Base-by-base conservation (phyloP, 2,888 invertebrate species). In the Panzeria rudis region DNA sequence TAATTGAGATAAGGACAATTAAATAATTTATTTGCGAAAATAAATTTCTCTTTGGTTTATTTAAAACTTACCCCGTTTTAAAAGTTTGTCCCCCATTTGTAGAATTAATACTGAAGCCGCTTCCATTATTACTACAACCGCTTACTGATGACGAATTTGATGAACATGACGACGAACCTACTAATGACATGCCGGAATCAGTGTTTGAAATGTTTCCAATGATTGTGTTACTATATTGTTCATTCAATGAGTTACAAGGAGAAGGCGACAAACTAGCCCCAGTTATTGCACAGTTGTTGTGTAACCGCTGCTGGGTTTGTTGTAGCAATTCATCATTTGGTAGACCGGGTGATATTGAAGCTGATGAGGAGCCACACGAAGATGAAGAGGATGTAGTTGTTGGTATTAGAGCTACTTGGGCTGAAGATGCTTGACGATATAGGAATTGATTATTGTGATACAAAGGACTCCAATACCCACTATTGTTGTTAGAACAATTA, bases 381-480 rank as follows among this genome's bases (percentile, higher is more conserved):
- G 86, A 76, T 32, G 75, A 66, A 23, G 81, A 82, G 5, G 84
- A 64, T 6, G 54, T 52, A 15, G 54, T 81, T 2, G 83, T 32
- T 38, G 80, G 50, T 1, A 83, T 81, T 29, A 47, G 9, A 15
- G 64, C 15, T 11, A 75, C n/a, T 72, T 61, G 77, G 1, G 77
- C 17, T 4, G 85, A 52, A 20, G 80, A 15, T 17, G 73, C 69
- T 15, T 87, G 87, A 17, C 86, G 82, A 56, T 80, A 84, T 41
- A 71, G 7, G 61, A 81, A 73, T 59, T 72, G 80, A 61, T 59
- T 83, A 25, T 23, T 56, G 13, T 66, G 86, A 29, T 83, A 84
- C 11, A 80, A 76, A 0, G 87, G 87, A 76, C 83, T 87, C 88
- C 88, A 88, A 64, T 86, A 87, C 0, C 79, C 54, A 47, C 73